phyloP scores from a whole-genome alignment of 2,888 invertebrate genomes.

The Drepana falcataria region DNA sequence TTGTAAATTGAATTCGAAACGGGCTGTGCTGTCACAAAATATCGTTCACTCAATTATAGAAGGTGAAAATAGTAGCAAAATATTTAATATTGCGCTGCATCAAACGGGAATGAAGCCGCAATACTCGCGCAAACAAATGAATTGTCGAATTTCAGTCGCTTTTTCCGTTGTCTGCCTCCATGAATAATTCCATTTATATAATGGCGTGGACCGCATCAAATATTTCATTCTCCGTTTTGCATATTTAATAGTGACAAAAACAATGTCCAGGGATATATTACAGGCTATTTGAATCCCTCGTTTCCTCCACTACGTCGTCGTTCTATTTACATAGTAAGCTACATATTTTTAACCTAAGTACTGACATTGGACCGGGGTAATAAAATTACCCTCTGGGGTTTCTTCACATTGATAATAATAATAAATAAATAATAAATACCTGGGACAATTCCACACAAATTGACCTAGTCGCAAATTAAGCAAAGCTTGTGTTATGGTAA shows the following conservation, averaged over 20 bases:
- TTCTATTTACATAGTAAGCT: not conserved
- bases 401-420: no score
- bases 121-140: slow-evolving; percentile 66
- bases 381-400: no score
- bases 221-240: slow-evolving; percentile 69
- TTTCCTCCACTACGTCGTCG: slow-evolving; percentile 23
- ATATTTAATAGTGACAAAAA: slow-evolving; percentile 69
- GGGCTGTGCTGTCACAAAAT: slow-evolving; percentile 20
- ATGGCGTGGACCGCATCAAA: slow-evolving; percentile 69
- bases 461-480: no score
- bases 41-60: slow-evolving; percentile 38
- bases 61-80: slow-evolving; percentile 35
- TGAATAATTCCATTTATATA: slow-evolving; percentile 74
- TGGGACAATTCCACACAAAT: no score
- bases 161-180: slow-evolving; percentile 63
- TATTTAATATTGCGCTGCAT: slow-evolving; percentile 37
- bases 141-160: slow-evolving; percentile 66
- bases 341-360: slow-evolving; percentile 21
- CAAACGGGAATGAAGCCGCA: slow-evolving; percentile 56
- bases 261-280: slow-evolving; percentile 52
- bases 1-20: slow-evolving; percentile 10
- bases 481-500: no score
- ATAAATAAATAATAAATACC: no score
- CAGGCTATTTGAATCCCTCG: slow-evolving; percentile 30
- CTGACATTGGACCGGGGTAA: no score